These are phyloP conservation scores for Habropoda laboriosa DNA, from an alignment of 1,140 invertebrate genomes.

Conservation along the genomic window DNA sequence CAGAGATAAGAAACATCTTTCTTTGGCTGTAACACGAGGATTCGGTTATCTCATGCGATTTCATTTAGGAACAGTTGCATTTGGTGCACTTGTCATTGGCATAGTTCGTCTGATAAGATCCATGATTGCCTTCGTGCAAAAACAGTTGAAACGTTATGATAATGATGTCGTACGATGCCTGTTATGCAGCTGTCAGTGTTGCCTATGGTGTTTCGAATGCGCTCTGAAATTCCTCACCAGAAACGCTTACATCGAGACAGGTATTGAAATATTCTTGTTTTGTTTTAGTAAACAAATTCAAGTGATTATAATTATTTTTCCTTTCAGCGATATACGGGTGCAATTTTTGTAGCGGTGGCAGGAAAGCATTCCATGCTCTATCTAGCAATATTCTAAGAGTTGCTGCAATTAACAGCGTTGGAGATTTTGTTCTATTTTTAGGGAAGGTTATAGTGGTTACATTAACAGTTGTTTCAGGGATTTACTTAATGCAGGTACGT, in stretches of 20 bases:
- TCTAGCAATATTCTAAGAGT: constrained; percentile 86
- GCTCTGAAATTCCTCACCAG: constrained; percentile 87
- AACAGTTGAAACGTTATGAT: constrained; percentile 77
- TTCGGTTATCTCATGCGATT: constrained; percentile 84
- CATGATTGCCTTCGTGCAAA: constrained; percentile 80
- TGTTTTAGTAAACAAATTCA: background rate
- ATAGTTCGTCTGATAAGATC: constrained; percentile 86
- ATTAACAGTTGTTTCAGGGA: constrained; percentile 84
- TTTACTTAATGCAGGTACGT: constrained; percentile 84
- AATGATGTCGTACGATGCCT: constrained; percentile 75
- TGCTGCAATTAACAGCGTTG: constrained; percentile 89
- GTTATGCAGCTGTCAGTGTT: constrained; percentile 87
- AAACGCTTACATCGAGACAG: constrained; percentile 91
- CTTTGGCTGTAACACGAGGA: constrained; percentile 83
- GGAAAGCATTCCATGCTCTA: constrained; percentile 84
- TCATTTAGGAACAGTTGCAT: constrained; percentile 90
- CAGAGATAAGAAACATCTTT: constrained; percentile 86
- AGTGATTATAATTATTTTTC: too few relatives aligned
- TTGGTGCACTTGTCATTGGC: constrained; percentile 89
- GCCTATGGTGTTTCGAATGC: constrained; percentile 88
- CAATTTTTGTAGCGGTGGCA: constrained; percentile 86
- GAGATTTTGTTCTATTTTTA: constrained; percentile 89
- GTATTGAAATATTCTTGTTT: constrained; percentile 70
- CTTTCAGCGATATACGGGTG: constrained; percentile 87
- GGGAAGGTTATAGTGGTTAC: constrained; percentile 88